These are phyloP conservation scores for Gadus chalcogrammus DNA, from an alignment of 2,113 vertebrate species.

Conservation along the genomic window DNA sequence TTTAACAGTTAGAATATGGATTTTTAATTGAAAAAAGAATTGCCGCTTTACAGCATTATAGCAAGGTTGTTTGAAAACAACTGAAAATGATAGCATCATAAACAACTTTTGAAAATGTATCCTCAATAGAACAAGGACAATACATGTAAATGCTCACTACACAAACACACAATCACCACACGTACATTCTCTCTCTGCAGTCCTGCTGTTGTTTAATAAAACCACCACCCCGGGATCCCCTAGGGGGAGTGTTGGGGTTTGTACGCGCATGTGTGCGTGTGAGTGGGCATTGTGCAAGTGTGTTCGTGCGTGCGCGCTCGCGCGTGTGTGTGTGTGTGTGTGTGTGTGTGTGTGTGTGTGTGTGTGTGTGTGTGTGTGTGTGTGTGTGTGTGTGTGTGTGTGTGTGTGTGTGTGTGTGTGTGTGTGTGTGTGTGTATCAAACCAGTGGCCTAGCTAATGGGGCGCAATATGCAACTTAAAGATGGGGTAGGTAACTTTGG, in stretches of 20 bases:
- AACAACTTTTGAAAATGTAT: too few species aligned
- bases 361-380: background rate
- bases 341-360: constrained; percentile 7
- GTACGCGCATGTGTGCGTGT: background rate
- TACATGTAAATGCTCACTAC: background rate
- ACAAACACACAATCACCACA: too few species aligned
- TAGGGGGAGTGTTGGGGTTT: background rate
- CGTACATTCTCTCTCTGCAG: background rate
- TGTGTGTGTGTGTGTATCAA: constrained; percentile 16
- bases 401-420: background rate
- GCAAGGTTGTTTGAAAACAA: too few species aligned
- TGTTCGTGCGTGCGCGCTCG: background rate
- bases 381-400: background rate
- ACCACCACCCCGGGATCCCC: constrained; percentile 10
- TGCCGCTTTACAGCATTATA: too few species aligned
- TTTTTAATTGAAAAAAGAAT: too few species aligned
- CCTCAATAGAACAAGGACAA: too few species aligned
- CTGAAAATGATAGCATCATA: too few species aligned
- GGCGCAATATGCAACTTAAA: constrained; percentile 20
- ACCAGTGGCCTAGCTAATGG: constrained; percentile 23
- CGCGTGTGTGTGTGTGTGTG: background rate
- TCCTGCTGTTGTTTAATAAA: constrained; percentile 14
- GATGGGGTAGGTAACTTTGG: too few species aligned
- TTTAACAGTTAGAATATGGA: too few species aligned
- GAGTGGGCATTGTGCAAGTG: constrained; percentile 1